Conservation (phyloP, 2,888 invertebrate genomes). For the Ectropis crepuscularia region DNA sequence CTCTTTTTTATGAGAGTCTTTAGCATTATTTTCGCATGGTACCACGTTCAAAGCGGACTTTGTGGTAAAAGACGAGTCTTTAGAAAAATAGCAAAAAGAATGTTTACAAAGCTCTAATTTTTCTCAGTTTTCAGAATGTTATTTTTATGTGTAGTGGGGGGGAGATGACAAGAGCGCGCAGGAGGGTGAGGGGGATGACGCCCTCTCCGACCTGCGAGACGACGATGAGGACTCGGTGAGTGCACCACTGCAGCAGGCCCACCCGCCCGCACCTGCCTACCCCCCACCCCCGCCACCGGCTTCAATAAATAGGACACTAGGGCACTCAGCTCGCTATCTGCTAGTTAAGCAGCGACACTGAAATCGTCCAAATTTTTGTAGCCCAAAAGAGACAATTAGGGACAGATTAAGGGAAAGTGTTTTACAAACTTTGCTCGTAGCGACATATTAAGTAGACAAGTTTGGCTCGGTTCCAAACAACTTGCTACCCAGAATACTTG, state of each 20-base stretch:
- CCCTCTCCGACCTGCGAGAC: constrained; percentile 81
- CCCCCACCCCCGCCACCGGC: constrained; percentile 43
- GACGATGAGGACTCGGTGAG: constrained; percentile 90
- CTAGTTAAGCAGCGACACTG: constrained; percentile 53
- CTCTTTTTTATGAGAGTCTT: constrained; percentile 12
- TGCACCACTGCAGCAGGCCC: constrained; percentile 55
- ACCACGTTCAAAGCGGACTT: constrained; percentile 1
- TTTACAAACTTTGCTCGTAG: not conserved
- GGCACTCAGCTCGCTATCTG: constrained; percentile 67
- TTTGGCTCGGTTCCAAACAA: constrained; percentile 9
- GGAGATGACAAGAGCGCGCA: constrained; percentile 69
- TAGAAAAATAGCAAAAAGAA: constrained; percentile 12
- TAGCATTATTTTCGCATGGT: constrained; percentile 9
- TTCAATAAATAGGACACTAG: constrained; percentile 73
- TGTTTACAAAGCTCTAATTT: constrained; percentile 15
- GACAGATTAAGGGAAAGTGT: not conserved
- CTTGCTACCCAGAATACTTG: not conserved
- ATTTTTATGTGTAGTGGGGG: constrained; percentile 58
- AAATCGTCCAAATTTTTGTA: constrained; percentile 31
- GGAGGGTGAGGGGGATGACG: constrained; percentile 68
- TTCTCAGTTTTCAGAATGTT: constrained; percentile 18
- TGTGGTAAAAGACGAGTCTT: constrained; percentile 6
- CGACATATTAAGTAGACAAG: constrained; percentile 2
- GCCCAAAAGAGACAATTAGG: not conserved
- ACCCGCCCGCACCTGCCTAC: constrained; percentile 32